These are phyloP conservation scores for Cosmia trapezina DNA, from an alignment of 2,888 invertebrate species.

Conservation along the genomic window DNA sequence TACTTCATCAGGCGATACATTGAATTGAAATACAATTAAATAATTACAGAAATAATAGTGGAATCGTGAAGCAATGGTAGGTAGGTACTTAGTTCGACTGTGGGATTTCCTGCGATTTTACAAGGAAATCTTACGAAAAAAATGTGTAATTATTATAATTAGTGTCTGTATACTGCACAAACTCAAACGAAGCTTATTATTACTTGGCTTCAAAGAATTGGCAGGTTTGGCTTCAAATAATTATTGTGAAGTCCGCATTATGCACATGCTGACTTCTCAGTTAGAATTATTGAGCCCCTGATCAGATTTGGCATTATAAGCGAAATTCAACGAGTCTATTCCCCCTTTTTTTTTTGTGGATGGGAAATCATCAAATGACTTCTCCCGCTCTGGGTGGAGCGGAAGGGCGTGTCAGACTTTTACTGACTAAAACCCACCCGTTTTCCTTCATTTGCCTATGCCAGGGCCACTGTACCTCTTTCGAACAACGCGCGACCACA, in stretches of 20 bases:
- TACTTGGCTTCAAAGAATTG: not conserved
- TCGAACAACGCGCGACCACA: too few species aligned
- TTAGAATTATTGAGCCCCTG: not conserved
- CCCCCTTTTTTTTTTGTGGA: too few species aligned
- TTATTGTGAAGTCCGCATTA: not conserved
- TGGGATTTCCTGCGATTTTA: not conserved
- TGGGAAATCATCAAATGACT: too few species aligned
- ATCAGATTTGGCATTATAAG: not conserved
- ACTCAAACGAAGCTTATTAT: not conserved
- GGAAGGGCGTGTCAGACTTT: too few species aligned
- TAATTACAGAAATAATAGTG: constrained; percentile 22
- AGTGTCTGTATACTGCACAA: not conserved
- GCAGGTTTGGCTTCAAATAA: not conserved
- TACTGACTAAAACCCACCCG: too few species aligned
- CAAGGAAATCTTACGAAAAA: not conserved
- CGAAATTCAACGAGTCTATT: not conserved
- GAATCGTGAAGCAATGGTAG: constrained; percentile 1
- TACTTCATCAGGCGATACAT: not conserved
- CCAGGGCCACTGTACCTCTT: too few species aligned
- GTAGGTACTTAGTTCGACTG: too few species aligned
- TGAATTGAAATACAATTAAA: constrained; percentile 9
- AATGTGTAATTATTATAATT: not conserved
- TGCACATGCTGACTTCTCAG: not conserved
- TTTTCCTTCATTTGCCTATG: too few species aligned
- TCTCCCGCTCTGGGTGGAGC: too few species aligned